Base-by-base conservation (phyloP, 37 sponge, comb jelly and placozoan species). In the Oscarella lobularis region DNA sequence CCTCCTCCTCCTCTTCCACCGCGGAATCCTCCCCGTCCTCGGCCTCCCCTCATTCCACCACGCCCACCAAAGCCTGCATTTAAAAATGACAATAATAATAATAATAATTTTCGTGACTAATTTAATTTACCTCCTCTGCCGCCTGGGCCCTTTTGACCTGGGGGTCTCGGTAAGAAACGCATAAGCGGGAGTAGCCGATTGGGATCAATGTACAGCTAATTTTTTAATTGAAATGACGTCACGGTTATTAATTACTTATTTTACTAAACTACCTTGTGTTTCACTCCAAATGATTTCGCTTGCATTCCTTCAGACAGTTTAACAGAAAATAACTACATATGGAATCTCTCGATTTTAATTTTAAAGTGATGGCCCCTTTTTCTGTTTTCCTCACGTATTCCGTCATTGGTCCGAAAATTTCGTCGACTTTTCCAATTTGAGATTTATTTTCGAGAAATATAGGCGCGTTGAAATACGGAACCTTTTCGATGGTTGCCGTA, bases 401-500 rank as follows among this genome's bases (percentile, higher is more conserved):
- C 3, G 84, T 85, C 67, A 97, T 90, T 3, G 91, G 91, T 36
- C 98, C 98, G 78, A 97, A 97, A 66, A 97, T 93, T 14, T 97
- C 98, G 66, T 97, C 98, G 27, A 97, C 85, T 72, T 97, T 97
- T 66, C 98, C 98, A 81, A 97, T 84, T 55, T 94, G 98, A 27
- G 89, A 81, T 77, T 97, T 97, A 78, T 93, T 97, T 80, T 97
- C 98, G 38, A 97, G 82, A 74, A 90, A 97, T 37, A 97, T 69
- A 0, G 98, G 98, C 27, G 98, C 98, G 75, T 97, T 97, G 85
- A 97, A 97, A 75, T 88, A 97, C 0, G 98, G 98, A 0, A 97
- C 79, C 77, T 87, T 94, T 29, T 83, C 87, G 70, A 76, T 90
- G 36, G 71, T 84, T 35, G 84, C 68, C 60, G 80, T 90, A 68